Base-by-base conservation (phyloP, 2,797 vertebrate genomes). In the Myotis pilosus region DNA sequence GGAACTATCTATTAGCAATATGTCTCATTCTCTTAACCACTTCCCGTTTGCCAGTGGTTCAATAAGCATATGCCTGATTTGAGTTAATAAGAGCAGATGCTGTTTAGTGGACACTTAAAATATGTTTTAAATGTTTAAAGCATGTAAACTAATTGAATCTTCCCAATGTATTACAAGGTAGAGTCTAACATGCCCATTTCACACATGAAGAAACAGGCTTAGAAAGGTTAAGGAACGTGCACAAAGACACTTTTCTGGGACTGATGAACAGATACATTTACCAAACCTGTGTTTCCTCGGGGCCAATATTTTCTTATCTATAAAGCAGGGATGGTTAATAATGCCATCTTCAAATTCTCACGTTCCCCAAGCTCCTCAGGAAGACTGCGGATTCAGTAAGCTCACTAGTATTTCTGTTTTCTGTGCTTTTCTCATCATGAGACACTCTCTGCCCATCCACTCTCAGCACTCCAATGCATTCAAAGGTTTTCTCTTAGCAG, bases 51-150 rank as follows among this genome's bases (percentile, higher is more conserved):
- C 84, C 71, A 20, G 47, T 68, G 49, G 76, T 91, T 94, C 53
- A 74, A 8, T 81, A 53, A 85, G 49, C 69, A 75, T 69, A 86
- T 51, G 64, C 12, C 44, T 81, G 47, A 53, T 76, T 57, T 71
- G 84, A 76, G 66, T 89, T 94, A 94, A 82, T 69, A 82, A 68
- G 2, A 76, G 53, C 25, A 94, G 36, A 47, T 89, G 20, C 66
- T 23, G 38, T 81, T 62, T 84, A 53, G 15, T 81, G 55, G 41
- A 89, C 51, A 86, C 47, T 94, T 85, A 68, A 16, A 80, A 44
- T 72, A 57, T 92, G 55, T 87, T 84, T 85, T 66, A 76, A 51
- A 30, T 78, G 64, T 55, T 89, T 30, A 57, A 20, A 17, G 23
- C 9, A 22, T 11, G 72, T 85, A 30, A 82, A 38, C 8, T 75